Evolutionary conservation across 2,113 vertebrate species (phyloP).

Genomic region (Charina bottae): DNA sequence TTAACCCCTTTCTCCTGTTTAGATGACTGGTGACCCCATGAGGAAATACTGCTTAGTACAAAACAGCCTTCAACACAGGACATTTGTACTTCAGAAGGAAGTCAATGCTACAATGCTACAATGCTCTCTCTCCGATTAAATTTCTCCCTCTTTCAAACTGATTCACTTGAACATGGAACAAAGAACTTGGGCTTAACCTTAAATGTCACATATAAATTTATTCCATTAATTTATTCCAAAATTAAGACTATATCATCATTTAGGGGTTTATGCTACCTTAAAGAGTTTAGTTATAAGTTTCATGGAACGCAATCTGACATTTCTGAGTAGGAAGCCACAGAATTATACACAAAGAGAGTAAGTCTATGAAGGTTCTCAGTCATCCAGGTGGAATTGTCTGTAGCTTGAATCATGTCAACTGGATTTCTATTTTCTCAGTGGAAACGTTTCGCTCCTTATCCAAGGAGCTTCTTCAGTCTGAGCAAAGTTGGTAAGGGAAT

Average conservation of each 20-base stretch:
- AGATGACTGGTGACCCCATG: neutral
- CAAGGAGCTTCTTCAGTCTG: too few species aligned
- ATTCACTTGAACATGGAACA: neutral
- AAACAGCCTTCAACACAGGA: neutral
- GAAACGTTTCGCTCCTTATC: too few species aligned
- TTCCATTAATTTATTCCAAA: neutral
- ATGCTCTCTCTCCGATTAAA: neutral
- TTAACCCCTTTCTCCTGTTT: neutral
- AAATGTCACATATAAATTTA: neutral
- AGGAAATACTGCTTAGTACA: neutral
- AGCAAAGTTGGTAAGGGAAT: too few species aligned
- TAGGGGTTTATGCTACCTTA: neutral
- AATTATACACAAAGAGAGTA: neutral
- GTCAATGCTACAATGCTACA: neutral
- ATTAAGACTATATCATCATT: neutral
- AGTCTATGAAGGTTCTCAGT: too few species aligned
- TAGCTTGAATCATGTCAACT: too few species aligned
- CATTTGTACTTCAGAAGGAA: neutral
- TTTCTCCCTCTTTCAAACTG: neutral
- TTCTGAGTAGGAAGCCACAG: neutral
- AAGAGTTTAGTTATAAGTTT: neutral
- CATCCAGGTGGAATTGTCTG: too few species aligned
- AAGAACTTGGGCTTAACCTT: neutral
- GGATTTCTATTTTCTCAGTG: too few species aligned
- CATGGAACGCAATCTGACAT: neutral